Evolutionary conservation across 2,797 vertebrate genomes (phyloP).

Genomic region (Microctenopoma lineatum): DNA sequence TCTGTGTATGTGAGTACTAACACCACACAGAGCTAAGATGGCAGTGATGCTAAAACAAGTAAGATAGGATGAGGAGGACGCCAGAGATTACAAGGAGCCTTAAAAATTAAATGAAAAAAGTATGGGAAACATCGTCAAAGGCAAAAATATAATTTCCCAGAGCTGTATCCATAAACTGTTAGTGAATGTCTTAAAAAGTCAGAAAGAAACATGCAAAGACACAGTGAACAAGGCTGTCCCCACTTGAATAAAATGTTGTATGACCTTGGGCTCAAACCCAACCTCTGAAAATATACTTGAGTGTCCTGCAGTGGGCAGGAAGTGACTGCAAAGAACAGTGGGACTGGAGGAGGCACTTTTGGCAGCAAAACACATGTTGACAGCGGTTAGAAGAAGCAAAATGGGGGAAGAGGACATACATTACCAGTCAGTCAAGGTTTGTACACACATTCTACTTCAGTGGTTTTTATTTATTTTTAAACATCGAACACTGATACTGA

Average conservation of each 20-base stretch:
- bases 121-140: not conserved
- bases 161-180: conserved; percentile 9
- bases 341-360: conserved; percentile 27
- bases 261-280: conserved; percentile 24
- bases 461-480: too few species aligned
- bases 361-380: conserved; percentile 29
- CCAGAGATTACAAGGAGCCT: not conserved
- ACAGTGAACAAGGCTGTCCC: conserved; percentile 9
- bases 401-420: not conserved
- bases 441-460: too few species aligned
- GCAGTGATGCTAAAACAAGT: not conserved
- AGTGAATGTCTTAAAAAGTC: not conserved
- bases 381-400: conserved; percentile 17
- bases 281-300: conserved; percentile 8
- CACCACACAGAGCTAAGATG: not conserved
- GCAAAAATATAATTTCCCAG: not conserved
- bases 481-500: too few species aligned
- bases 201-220: not conserved
- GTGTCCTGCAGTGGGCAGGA: conserved; percentile 27
- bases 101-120: not conserved
- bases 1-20: not conserved
- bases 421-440: not conserved
- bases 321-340: conserved; percentile 20
- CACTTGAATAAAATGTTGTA: conserved; percentile 26
- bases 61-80: not conserved